Conservation (phyloP, 2,113 vertebrate species). For the Melanerpes formicivorus region DNA sequence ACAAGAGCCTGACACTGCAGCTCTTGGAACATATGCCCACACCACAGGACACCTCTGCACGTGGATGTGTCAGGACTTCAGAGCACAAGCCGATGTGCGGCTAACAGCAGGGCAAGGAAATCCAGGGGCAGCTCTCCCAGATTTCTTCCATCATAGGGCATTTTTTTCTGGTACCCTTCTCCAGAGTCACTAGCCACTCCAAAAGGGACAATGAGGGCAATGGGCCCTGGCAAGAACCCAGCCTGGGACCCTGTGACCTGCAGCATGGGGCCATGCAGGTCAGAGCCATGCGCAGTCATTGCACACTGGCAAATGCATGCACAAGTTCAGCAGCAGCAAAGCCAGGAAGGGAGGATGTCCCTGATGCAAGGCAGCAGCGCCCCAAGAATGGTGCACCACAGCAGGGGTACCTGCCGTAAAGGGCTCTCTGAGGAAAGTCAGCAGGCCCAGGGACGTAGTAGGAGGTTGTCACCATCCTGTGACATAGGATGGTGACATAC, state of each 20-base stretch:
- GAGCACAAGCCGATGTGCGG: fast-evolving
- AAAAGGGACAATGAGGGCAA: background rate
- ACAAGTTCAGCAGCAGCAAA: fast-evolving
- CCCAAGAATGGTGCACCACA: fast-evolving
- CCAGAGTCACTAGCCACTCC: fast-evolving
- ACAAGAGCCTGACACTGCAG: background rate
- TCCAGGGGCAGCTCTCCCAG: fast-evolving
- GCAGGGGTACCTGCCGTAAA: fast-evolving
- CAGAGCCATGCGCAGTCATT: fast-evolving
- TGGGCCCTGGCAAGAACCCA: background rate
- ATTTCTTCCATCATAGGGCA: fast-evolving
- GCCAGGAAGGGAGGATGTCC: background rate
- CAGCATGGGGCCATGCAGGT: fast-evolving
- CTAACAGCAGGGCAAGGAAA: background rate
- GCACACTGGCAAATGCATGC: fast-evolving
- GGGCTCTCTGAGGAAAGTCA: background rate
- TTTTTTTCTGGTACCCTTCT: background rate
- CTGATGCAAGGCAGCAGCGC: background rate
- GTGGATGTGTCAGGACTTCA: background rate
- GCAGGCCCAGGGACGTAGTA: fast-evolving
- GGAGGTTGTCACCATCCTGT: background rate
- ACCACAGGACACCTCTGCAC: background rate
- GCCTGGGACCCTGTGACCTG: background rate
- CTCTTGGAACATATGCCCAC: background rate
- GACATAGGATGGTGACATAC: background rate